Evolutionary conservation across 2,113 vertebrate species (phyloP).

Genomic region (Illadopsis cleaveri): DNA sequence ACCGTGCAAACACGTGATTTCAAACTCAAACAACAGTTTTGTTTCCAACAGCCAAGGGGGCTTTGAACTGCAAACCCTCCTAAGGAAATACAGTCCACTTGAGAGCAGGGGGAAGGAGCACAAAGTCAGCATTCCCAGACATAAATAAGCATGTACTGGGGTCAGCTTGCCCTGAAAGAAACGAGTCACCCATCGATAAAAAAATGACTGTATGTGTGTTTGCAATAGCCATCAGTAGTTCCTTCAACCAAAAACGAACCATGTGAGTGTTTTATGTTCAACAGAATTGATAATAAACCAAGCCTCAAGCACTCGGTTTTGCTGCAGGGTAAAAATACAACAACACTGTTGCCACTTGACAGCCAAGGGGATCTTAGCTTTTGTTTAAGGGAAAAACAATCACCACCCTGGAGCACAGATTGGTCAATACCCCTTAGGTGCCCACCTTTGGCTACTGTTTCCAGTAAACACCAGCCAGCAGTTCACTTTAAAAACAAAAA

Average conservation of each 20-base stretch:
- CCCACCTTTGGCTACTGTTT: neutral
- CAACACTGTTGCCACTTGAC: neutral
- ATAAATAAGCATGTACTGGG: neutral
- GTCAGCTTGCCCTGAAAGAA: neutral
- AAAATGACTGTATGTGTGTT: neutral
- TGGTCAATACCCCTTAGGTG: neutral
- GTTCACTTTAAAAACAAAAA: neutral
- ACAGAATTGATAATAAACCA: neutral
- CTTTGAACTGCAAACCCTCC: neutral
- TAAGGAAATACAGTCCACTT: neutral
- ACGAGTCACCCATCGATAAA: neutral
- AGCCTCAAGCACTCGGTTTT: neutral
- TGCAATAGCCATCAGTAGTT: neutral
- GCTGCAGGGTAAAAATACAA: neutral
- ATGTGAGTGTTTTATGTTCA: neutral
- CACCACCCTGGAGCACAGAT: neutral
- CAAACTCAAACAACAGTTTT: neutral
- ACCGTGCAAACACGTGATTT: rapidly evolving
- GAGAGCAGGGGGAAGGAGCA: neutral
- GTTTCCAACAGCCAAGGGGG: neutral
- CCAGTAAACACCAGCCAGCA: neutral
- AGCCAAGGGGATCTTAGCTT: neutral
- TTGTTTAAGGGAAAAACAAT: neutral
- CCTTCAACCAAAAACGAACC: rapidly evolving
- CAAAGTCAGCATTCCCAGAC: neutral